Evolutionary conservation across 53 echinoderm and acorn worm genomes (phyloP).

Genomic region (Crossaster papposus): DNA sequence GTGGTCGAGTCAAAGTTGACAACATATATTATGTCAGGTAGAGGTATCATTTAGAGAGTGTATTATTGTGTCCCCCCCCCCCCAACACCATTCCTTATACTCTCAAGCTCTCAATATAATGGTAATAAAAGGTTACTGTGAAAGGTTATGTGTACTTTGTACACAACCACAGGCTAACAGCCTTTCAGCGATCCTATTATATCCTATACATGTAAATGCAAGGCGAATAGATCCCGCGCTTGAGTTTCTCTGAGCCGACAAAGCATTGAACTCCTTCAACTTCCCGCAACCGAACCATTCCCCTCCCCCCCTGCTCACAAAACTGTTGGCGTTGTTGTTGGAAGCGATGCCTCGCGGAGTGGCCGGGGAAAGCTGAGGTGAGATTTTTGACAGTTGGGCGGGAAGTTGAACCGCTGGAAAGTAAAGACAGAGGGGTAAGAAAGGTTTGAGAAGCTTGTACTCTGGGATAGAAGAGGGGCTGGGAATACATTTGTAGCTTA

Average conservation of each 20-base stretch:
- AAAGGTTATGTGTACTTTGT: slow-evolving; percentile 16
- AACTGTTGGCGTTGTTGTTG: slow-evolving; percentile 14
- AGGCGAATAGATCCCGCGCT: background rate
- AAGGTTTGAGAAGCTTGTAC: slow-evolving; percentile 1
- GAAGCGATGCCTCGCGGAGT: slow-evolving; percentile 20
- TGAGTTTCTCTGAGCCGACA: background rate
- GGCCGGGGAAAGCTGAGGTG: background rate
- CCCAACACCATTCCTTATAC: background rate
- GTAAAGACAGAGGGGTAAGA: background rate
- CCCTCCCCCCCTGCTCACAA: background rate
- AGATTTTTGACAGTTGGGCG: background rate
- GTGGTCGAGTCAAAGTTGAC: background rate
- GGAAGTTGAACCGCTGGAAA: background rate
- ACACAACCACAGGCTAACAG: slow-evolving; percentile 15
- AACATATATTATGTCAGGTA: too few relatives aligned
- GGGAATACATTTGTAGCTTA: background rate
- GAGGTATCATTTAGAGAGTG: too few relatives aligned
- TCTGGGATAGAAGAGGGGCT: background rate
- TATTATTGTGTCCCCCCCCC: background rate
- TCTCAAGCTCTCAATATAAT: background rate
- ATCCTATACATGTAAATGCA: slow-evolving; percentile 34
- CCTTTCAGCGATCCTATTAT: slow-evolving; percentile 43
- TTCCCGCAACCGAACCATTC: background rate
- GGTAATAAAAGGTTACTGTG: background rate
- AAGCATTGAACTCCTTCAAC: slow-evolving; percentile 15